Base-by-base conservation (phyloP, 2,888 invertebrate genomes). In the Chrysomela aeneicollis region DNA sequence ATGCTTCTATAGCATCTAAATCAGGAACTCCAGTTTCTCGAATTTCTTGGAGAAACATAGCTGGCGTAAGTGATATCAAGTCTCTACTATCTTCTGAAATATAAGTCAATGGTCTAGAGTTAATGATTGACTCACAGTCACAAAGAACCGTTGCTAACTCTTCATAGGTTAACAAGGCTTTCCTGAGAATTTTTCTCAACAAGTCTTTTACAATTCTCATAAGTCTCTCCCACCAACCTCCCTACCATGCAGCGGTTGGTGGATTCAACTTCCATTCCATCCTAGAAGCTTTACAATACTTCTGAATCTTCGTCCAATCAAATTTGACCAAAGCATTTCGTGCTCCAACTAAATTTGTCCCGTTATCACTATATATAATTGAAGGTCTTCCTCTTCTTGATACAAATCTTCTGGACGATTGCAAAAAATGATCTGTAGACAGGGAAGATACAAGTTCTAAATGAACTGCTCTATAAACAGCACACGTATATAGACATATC, bases 21-120 rank as follows among this genome's bases (percentile, higher is more conserved):
- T 64, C 64, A 19, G 52, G 55, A 26, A 64, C 32, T 21, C 55
- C 64, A 51, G 30, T 17, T 52, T 52, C 26, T 30, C 15, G 30
- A 21, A 21, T 51, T 21, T 54, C 54, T n/a, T 32, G 51, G 12
- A 50, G 19, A 12, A 59, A 59, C 51, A 60, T 52, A 17, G 12
- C 21, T 50, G 52, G 22, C 1, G 52, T 59, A 17, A 37, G 51
- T 22, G 37, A 35, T 37, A 32, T 12, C 12, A 60, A n/a, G 37
- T 60, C 52, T 26, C 2, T 26, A 15, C 9, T 30, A 30, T 52
- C 52, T 30, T 52, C 52, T 17, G 22, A 4, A 15, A 30, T 17
- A 47, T 61, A 55, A 4, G 61, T 61, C 35, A 61, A 15, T 12
- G 54, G 61, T 21, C 54, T 18, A 5, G 61, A 53, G 30, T 61